These are phyloP conservation scores for Calameuta pallipes DNA, from an alignment of 2,888 invertebrate species.

Conservation along the genomic window DNA sequence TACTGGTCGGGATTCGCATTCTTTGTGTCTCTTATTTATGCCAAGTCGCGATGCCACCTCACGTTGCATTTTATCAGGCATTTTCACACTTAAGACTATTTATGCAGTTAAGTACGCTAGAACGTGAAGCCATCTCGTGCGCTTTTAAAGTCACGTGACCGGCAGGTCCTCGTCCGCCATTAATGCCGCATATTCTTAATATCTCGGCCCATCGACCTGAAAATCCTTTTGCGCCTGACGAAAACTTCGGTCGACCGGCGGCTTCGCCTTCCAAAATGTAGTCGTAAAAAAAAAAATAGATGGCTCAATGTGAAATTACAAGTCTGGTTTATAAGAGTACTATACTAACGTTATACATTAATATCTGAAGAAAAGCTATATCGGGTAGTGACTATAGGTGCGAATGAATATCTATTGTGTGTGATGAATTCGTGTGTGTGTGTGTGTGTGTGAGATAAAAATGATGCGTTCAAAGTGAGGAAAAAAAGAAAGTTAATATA, in stretches of 20 bases:
- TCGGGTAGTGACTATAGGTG: constrained; percentile 26
- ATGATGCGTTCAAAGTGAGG: constrained; percentile 6
- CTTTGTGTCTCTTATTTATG: no score
- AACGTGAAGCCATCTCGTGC: no score
- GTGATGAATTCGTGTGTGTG: constrained; percentile 11
- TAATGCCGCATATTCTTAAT: no score
- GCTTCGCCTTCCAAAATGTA: constrained; percentile 45
- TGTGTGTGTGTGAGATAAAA: constrained; percentile 14
- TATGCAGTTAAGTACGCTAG: no score
- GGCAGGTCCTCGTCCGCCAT: no score
- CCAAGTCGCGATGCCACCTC: no score
- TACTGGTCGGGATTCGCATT: no score
- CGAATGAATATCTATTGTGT: constrained; percentile 28
- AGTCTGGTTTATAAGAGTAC: constrained; percentile 53
- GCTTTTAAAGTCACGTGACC: no score
- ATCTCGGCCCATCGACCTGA: no score
- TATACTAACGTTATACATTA: constrained; percentile 32
- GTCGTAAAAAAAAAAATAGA: constrained; percentile 46
- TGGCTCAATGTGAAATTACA: constrained; percentile 57
- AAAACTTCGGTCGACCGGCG: constrained; percentile 31
- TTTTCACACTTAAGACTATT: no score
- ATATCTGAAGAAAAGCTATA: constrained; percentile 23
- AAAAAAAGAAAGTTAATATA: constrained; percentile 14
- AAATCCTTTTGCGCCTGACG: background rate
- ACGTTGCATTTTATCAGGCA: no score